Evolutionary conservation across 2,113 vertebrate species (phyloP).

Genomic region (Lepus europaeus): DNA sequence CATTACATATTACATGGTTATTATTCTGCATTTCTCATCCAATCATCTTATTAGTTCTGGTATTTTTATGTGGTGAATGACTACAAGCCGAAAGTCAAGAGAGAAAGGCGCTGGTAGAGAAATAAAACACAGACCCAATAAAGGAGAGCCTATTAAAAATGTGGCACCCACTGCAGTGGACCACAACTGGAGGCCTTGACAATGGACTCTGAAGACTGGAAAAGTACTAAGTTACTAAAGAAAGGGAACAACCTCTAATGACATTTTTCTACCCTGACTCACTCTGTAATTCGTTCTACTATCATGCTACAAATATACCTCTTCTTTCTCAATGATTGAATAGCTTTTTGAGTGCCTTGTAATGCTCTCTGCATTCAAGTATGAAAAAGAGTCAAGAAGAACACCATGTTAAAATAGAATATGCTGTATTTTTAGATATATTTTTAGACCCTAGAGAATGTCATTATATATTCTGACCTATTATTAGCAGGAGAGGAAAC

Average conservation of each 20-base stretch:
- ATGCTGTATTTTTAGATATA: conserved; percentile 20
- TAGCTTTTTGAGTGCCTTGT: neutral
- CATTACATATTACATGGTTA: conserved; percentile 66
- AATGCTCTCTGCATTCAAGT: neutral
- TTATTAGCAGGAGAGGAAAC: conserved; percentile 61
- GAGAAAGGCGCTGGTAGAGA: conserved; percentile 41
- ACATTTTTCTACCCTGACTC: neutral
- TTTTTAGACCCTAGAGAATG: conserved; percentile 8
- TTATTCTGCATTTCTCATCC: conserved; percentile 74
- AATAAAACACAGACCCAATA: conserved; percentile 51
- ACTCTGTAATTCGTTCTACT: neutral
- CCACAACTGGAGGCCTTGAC: neutral
- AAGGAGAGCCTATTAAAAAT: neutral
- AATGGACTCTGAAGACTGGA: neutral
- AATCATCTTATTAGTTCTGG: conserved; percentile 76
- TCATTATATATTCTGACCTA: conserved; percentile 46
- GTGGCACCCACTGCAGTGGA: neutral
- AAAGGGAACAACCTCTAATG: neutral
- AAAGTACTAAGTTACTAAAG: neutral
- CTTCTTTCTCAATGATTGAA: conserved; percentile 3
- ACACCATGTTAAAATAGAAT: conserved; percentile 47
- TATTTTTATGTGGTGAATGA: conserved; percentile 76
- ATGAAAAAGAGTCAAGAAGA: neutral
- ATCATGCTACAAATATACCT: neutral
- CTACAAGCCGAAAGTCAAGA: conserved; percentile 61